Conservation (phyloP, 2,797 vertebrate species). For the Ibycter americanus region DNA sequence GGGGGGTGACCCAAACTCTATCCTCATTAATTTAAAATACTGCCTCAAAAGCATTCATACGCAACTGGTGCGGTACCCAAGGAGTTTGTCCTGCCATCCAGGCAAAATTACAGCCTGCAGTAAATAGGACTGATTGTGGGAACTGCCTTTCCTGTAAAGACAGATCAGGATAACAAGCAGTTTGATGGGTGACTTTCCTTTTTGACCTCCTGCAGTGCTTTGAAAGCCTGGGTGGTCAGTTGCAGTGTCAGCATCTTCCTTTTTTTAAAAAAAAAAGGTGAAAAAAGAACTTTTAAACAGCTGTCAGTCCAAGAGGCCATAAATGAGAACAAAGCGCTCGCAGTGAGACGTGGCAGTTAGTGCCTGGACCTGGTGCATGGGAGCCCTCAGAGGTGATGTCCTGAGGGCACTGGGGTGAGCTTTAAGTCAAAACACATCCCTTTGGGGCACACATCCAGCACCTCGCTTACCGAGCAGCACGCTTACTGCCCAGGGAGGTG, state of each 20-base stretch:
- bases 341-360: not conserved
- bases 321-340: not conserved
- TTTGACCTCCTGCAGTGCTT: slow-evolving; percentile 9
- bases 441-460: not conserved
- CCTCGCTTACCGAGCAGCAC: not conserved
- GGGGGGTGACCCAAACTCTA: not conserved
- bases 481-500: not conserved
- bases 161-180: not conserved
- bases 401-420: not conserved
- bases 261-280: rapidly evolving
- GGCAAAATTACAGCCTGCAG: slow-evolving; percentile 13
- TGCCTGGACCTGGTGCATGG: not conserved
- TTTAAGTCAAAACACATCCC: not conserved
- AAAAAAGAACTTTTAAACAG: not conserved
- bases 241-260: slow-evolving; percentile 21
- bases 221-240: slow-evolving; percentile 57
- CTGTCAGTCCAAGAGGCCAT: not conserved
- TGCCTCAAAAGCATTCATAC: not conserved
- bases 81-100: not conserved
- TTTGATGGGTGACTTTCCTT: slow-evolving; percentile 48
- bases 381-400: not conserved
- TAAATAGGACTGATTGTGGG: slow-evolving; percentile 25
- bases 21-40: not conserved
- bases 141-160: slow-evolving; percentile 25
- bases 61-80: not conserved